These are phyloP conservation scores for Drosophila neutralis DNA, from an alignment of 2,888 invertebrate species.

Conservation along the genomic window DNA sequence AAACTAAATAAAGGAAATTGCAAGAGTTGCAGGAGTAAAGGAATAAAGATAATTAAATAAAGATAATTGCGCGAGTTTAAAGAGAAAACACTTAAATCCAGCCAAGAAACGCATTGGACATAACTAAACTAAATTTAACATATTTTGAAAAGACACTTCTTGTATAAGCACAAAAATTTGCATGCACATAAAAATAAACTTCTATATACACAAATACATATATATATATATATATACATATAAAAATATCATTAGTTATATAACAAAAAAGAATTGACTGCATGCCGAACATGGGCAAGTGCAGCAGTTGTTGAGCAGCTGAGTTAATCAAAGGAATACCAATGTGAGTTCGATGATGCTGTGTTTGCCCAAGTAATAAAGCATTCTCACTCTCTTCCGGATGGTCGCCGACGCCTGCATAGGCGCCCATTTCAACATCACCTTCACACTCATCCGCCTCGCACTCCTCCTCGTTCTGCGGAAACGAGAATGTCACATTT, in stretches of 20 bases:
- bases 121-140: background rate
- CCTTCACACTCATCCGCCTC: conserved; percentile 84
- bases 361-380: conserved; percentile 85
- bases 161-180: conserved; percentile 19
- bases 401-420: conserved; percentile 83
- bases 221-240: conserved; percentile 28
- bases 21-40: conserved; percentile 23
- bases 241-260: conserved; percentile 60
- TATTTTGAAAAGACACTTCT: conserved; percentile 7
- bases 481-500: conserved; percentile 95
- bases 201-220: conserved; percentile 31
- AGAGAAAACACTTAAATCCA: conserved; percentile 38
- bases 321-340: conserved; percentile 85
- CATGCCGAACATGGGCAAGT: conserved; percentile 31
- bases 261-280: conserved; percentile 70
- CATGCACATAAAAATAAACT: conserved; percentile 49
- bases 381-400: conserved; percentile 85
- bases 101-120: conserved; percentile 6
- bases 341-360: conserved; percentile 85
- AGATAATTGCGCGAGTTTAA: conserved; percentile 23
- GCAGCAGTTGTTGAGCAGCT: conserved; percentile 63
- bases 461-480: conserved; percentile 90
- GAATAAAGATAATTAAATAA: conserved; percentile 15
- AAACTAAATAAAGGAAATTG: conserved; percentile 19
- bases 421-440: conserved; percentile 82